phyloP scores from a whole-genome alignment of 2,113 vertebrate genomes.

The Colistium nudipinnis region DNA sequence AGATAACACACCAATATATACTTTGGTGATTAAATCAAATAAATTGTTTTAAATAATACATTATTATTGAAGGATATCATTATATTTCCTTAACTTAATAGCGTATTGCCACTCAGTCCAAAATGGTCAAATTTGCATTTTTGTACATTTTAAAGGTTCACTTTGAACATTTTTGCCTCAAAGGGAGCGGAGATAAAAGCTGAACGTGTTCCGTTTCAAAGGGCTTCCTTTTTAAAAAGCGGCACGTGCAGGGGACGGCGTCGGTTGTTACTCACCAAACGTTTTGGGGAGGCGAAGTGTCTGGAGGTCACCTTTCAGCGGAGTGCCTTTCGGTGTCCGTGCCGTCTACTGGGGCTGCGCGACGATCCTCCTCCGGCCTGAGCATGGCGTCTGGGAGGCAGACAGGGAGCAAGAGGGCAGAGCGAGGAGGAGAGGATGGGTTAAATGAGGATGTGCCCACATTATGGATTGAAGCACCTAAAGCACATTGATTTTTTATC shows the following conservation, averaged over 20 bases:
- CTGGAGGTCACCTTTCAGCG: conserved; percentile 78
- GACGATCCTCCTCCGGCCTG: conserved; percentile 49
- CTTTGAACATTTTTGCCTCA: not conserved
- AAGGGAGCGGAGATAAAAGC: not conserved
- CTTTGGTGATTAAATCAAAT: conserved; percentile 6
- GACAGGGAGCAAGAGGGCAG: conserved; percentile 47
- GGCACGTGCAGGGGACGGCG: not conserved
- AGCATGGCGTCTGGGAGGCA: conserved; percentile 66
- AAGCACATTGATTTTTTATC: not conserved
- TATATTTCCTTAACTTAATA: not conserved
- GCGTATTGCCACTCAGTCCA: not conserved
- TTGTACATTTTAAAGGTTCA: too few species aligned
- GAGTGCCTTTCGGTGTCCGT: conserved; percentile 64
- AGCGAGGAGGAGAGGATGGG: conserved; percentile 24
- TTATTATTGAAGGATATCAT: conserved; percentile 2
- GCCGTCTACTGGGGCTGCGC: conserved; percentile 47
- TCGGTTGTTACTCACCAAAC: conserved; percentile 71
- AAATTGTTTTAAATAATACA: conserved; percentile 7
- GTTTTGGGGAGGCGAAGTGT: conserved; percentile 66
- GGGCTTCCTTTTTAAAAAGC: conserved; percentile 23
- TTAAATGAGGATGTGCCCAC: conserved; percentile 43
- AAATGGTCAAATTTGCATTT: not conserved
- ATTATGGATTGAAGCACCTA: conserved; percentile 55
- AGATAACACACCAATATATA: conserved; percentile 1
- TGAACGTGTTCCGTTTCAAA: conserved; percentile 13